Evolutionary conservation across 1,140 invertebrate genomes (phyloP), one percentile per base, ranked within the genome.

Genomic region (Lycorma delicatula): DNA sequence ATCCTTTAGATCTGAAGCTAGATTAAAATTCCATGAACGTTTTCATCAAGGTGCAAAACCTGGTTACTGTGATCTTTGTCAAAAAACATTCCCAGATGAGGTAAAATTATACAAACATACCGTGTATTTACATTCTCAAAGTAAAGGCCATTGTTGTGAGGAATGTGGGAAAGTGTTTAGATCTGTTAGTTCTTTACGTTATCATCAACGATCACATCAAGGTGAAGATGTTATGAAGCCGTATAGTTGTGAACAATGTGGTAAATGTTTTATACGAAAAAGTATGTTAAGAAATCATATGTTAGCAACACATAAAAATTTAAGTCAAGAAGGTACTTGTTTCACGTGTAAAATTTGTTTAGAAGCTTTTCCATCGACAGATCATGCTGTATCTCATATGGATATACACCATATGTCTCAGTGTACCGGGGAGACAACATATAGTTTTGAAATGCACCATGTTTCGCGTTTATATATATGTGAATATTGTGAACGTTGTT

Each of bases 231-330:
- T 48, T 3, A 50, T 56, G 20, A 63, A 62, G 48, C 63, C 61
- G n/a, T 64, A 48, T 44, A 25, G 52, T 13, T 66, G 64, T 52
- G 64, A 66, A 22, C 56, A 55, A 11, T 66, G 64, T 58, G 61
- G 61, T 4, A 66, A 64, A 54, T 60, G 36, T 26, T 66, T 61
- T 44, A 56, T 58, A 11, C 38, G 58, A n/a, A 64, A 62, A 60
- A 56, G 56, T 44, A 61, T 60, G 54, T 47, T 66, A 28, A 58
- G 54, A 26, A 63, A 60, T 38, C 64, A 66, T 47, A 50, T 66
- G 16, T n/a, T 58, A 12, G 27, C 54, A 3, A 41, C 51, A 29
- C 63, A 64, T 36, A 60, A 59, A 48, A 51, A 60, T n/a, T 20
- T 49, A 18, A 48, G 47, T 23, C 49, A 60, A 52, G 53, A 65